Evolutionary conservation across 2,113 vertebrate species (phyloP).

Genomic region (Poeciliopsis occidentalis): DNA sequence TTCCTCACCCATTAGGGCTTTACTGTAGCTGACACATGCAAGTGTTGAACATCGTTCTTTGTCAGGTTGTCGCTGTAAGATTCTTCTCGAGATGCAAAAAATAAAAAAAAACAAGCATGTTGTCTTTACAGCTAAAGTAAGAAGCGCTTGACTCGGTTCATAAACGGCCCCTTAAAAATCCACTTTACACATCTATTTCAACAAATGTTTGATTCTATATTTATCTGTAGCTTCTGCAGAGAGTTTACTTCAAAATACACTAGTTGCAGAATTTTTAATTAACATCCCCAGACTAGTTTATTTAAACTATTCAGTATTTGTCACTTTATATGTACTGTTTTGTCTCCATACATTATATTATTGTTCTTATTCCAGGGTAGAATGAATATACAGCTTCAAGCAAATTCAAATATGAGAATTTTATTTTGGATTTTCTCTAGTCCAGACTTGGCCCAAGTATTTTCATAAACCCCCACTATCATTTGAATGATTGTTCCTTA

Average conservation of each 20-base stretch:
- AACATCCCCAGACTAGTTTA: neutral
- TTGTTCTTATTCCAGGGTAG: neutral
- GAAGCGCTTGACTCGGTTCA: neutral
- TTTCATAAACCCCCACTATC: neutral
- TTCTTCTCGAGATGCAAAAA: constrained; percentile 7
- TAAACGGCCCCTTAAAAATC: neutral
- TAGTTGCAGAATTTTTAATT: neutral
- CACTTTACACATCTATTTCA: neutral
- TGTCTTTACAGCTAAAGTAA: neutral
- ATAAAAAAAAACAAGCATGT: neutral
- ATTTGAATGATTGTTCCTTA: neutral
- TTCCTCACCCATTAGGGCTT: constrained; percentile 58
- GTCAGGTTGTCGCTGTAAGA: constrained; percentile 22
- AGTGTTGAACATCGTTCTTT: constrained; percentile 7
- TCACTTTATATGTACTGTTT: neutral
- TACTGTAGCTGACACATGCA: constrained; percentile 61
- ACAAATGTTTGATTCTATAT: neutral
- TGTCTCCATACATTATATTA: neutral
- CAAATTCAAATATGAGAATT: neutral
- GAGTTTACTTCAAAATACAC: too few species aligned
- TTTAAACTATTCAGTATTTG: neutral
- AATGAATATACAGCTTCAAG: neutral
- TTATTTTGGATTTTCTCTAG: too few species aligned
- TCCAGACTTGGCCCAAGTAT: too few species aligned
- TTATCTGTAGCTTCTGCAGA: neutral